phyloP scores from a whole-genome alignment of 2,113 vertebrate species.

The Narcine bancroftii region DNA sequence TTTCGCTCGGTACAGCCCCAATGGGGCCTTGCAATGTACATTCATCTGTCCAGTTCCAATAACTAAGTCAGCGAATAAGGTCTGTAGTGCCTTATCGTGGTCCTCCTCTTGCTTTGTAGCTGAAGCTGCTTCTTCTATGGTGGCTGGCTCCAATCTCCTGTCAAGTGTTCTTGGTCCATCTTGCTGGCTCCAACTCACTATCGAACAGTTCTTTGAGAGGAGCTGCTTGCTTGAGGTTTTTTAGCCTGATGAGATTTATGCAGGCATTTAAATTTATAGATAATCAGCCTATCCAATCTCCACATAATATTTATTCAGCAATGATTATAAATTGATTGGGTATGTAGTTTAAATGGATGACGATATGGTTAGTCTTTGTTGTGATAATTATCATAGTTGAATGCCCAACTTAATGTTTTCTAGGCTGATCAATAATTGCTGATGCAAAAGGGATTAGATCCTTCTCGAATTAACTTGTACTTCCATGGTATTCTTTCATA shows the following conservation, averaged over 20 bases:
- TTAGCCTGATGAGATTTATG: background rate
- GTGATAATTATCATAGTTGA: background rate
- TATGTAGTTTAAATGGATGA: background rate
- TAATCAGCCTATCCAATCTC: background rate
- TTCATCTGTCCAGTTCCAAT: too few species aligned
- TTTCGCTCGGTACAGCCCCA: too few species aligned
- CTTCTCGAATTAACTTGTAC: background rate
- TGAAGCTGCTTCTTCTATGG: too few species aligned
- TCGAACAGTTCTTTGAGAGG: too few species aligned
- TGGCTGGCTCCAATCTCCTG: too few species aligned
- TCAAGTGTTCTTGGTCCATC: too few species aligned
- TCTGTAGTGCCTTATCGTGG: too few species aligned
- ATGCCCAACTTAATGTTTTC: background rate
- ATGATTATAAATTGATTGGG: background rate
- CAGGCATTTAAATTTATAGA: background rate
- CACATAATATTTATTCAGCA: background rate
- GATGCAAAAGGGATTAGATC: background rate
- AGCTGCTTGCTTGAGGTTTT: too few species aligned
- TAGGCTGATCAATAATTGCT: background rate
- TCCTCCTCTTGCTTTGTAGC: too few species aligned
- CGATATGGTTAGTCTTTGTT: background rate
- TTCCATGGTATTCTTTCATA: background rate
- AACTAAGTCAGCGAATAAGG: too few species aligned
- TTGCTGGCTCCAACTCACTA: too few species aligned
- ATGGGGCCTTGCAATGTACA: too few species aligned